Conservation (phyloP, 2,888 invertebrate genomes). For the Autographa pulchrina region DNA sequence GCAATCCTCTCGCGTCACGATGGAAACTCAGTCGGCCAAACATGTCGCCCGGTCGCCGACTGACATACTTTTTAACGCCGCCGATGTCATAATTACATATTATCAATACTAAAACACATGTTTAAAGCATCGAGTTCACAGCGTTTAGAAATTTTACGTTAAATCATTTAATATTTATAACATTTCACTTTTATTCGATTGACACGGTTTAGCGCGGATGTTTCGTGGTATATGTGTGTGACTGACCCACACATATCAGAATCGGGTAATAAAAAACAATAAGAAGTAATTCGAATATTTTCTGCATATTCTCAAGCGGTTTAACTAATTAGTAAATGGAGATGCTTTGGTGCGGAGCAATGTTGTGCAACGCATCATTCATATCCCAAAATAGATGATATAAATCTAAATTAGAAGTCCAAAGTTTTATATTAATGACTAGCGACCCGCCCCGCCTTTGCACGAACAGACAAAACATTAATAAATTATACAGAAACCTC, state of each 20-base stretch:
- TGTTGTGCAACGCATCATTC: too few relatives aligned
- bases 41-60: conserved; percentile 64
- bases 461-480: too few relatives aligned
- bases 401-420: not conserved
- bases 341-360: too few relatives aligned
- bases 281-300: not conserved
- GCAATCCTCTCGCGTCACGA: conserved; percentile 47
- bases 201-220: conserved; percentile 43
- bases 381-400: not conserved
- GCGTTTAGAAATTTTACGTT: conserved; percentile 50
- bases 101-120: conserved; percentile 63
- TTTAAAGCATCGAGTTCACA: conserved; percentile 34
- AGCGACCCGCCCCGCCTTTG: too few relatives aligned
- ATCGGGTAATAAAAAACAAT: not conserved
- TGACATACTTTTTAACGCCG: conserved; percentile 81
- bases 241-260: not conserved
- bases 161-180: conserved; percentile 49
- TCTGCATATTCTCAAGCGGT: not conserved
- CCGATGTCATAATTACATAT: conserved; percentile 76
- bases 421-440: not conserved
- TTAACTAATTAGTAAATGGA: too few relatives aligned
- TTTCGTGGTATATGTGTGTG: conserved; percentile 33
- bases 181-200: conserved; percentile 60
- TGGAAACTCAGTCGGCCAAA: conserved; percentile 31
- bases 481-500: too few relatives aligned